Evolutionary conservation across 2,113 vertebrate species (phyloP).

Genomic region (Spermophilus dauricus): DNA sequence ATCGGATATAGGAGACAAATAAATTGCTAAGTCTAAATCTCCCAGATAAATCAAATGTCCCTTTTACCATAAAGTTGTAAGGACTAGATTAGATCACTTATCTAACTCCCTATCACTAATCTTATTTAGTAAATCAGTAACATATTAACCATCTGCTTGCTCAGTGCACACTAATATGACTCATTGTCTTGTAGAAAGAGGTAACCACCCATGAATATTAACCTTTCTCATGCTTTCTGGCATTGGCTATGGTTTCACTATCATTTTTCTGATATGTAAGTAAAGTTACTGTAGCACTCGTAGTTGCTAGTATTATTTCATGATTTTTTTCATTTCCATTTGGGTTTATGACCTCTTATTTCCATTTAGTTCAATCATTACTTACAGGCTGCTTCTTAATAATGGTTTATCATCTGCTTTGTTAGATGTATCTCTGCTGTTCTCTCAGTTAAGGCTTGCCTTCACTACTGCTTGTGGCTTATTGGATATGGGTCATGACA

Average conservation of each 20-base stretch:
- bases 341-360: slow-evolving; percentile 63
- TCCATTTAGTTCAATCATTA: slow-evolving; percentile 58
- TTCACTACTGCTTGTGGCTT: slow-evolving; percentile 59
- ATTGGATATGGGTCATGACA: slow-evolving; percentile 47
- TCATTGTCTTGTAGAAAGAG: neutral
- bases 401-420: slow-evolving; percentile 46
- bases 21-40: slow-evolving; percentile 26
- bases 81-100: neutral
- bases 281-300: neutral
- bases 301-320: neutral
- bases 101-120: neutral
- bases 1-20: neutral
- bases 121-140: neutral
- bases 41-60: neutral
- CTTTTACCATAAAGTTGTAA: slow-evolving; percentile 11
- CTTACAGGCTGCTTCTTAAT: slow-evolving; percentile 56
- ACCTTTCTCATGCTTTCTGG: neutral
- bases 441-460: slow-evolving; percentile 10
- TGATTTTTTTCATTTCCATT: slow-evolving; percentile 41
- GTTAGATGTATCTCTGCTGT: slow-evolving; percentile 59
- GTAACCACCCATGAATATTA: neutral
- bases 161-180: neutral
- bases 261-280: neutral
- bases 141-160: neutral
- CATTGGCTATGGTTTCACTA: neutral